A percentile compares a stretch with the other conserved stretches of the same genome.
phyloP scores from a whole-genome alignment of 2,888 invertebrate genomes.

The Homarus gammarus region DNA sequence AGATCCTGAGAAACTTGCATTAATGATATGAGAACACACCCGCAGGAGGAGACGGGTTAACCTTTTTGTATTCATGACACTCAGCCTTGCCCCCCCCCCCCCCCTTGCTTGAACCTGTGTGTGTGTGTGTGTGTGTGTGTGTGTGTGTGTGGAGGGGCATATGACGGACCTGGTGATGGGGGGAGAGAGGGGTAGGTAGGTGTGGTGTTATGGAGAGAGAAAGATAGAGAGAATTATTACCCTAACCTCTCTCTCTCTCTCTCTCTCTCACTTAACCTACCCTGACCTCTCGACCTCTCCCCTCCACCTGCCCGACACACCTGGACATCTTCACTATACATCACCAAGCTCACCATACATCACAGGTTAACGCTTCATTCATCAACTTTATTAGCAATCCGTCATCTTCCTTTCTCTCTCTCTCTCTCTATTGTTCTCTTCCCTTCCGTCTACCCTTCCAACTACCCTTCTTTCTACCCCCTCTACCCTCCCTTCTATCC shows the following conservation, averaged over 20 bases:
- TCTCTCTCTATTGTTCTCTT: neutral
- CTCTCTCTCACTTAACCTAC: no score
- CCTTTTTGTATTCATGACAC: constrained; percentile 5
- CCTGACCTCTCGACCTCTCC: neutral
- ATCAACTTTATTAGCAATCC: neutral
- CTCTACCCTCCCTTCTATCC: neutral
- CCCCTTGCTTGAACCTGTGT: no score
- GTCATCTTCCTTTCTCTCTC: neutral
- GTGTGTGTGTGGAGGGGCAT: no score
- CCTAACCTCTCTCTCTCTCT: no score
- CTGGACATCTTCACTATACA: neutral
- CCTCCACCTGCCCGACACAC: neutral
- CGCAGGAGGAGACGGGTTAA: neutral
- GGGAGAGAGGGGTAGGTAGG: no score
- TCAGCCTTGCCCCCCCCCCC: no score
- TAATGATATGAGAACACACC: constrained; percentile 5
- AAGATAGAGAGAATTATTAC: neutral
- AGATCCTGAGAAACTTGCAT: neutral
- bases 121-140: no score
- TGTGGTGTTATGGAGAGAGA: neutral
- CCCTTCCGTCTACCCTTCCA: neutral
- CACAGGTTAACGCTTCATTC: neutral
- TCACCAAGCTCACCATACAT: neutral
- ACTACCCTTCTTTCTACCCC: neutral
- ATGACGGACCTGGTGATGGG: no score